Percentiles rank a stretch among this genome's conserved stretches.
Conservation (phyloP, 2,888 invertebrate species). For the Standfussiana lucernea region DNA sequence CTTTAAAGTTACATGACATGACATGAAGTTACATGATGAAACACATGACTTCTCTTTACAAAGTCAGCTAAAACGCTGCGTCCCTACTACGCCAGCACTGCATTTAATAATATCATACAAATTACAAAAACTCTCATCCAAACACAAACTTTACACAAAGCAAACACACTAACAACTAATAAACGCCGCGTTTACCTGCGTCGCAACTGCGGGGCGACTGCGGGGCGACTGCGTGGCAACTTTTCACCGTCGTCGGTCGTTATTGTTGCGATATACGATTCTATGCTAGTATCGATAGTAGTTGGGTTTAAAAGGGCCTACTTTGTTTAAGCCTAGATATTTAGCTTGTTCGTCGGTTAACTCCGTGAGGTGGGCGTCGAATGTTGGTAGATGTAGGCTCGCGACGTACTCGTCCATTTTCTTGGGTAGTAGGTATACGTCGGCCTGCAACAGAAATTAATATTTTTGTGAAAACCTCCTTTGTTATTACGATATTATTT, state of each 20-base stretch:
- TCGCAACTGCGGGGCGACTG: slow-evolving; percentile 48
- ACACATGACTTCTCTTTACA: background rate
- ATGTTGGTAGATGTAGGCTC: slow-evolving; percentile 98
- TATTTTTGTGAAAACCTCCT: slow-evolving; percentile 43
- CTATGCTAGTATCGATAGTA: slow-evolving; percentile 95
- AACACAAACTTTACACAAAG: slow-evolving; percentile 60
- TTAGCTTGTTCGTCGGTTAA: slow-evolving; percentile 99
- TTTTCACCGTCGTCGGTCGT: slow-evolving; percentile 47
- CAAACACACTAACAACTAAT: slow-evolving; percentile 59
- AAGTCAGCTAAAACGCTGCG: slow-evolving; percentile 26
- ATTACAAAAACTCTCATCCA: slow-evolving; percentile 54
- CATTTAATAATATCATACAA: slow-evolving; percentile 49
- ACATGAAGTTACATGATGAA: no score
- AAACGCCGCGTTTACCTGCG: slow-evolving; percentile 48
- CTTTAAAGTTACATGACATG: no score
- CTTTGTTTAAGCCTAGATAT: slow-evolving; percentile 99
- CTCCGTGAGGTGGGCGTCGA: slow-evolving; percentile 99
- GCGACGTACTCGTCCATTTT: slow-evolving; percentile 99
- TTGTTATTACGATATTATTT: background rate
- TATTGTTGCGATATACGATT: slow-evolving; percentile 56
- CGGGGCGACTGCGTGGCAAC: slow-evolving; percentile 45
- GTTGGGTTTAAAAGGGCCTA: slow-evolving; percentile 99
- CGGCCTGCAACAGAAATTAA: slow-evolving; percentile 89
- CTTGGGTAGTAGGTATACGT: slow-evolving; percentile 99
- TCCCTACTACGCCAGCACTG: slow-evolving; percentile 12